These are phyloP conservation scores for Machimus atricapillus DNA, from an alignment of 2,888 invertebrate species.

Conservation along the genomic window DNA sequence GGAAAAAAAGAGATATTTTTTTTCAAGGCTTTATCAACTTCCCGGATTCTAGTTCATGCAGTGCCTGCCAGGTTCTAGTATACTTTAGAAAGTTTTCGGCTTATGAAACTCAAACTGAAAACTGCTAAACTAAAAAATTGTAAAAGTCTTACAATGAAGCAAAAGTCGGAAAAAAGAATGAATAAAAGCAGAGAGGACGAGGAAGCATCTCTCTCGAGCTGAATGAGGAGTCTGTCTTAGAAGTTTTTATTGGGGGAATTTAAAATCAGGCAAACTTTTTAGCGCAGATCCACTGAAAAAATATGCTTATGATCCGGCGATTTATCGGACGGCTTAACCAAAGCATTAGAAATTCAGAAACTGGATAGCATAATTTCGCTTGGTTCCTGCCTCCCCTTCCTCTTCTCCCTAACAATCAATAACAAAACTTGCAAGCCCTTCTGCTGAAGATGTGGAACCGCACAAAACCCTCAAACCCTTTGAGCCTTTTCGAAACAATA, in stretches of 20 bases:
- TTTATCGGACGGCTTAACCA: background rate
- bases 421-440: background rate
- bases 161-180: background rate
- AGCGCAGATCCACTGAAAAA: background rate
- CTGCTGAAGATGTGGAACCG: background rate
- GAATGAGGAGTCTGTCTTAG: background rate
- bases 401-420: background rate
- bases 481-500: background rate
- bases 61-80: background rate
- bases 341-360: background rate
- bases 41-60: background rate
- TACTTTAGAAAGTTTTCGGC: background rate
- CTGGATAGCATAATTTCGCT: background rate
- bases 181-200: background rate
- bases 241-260: background rate
- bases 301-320: background rate
- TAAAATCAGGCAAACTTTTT: background rate
- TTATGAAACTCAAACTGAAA: background rate
- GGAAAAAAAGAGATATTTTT: background rate
- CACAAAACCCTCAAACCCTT: background rate
- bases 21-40: background rate
- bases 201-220: background rate
- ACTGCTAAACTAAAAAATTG: background rate
- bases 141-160: background rate
- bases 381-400: no score